Conservation (phyloP, 1,140 invertebrate genomes). For the Nylanderia fulva region DNA sequence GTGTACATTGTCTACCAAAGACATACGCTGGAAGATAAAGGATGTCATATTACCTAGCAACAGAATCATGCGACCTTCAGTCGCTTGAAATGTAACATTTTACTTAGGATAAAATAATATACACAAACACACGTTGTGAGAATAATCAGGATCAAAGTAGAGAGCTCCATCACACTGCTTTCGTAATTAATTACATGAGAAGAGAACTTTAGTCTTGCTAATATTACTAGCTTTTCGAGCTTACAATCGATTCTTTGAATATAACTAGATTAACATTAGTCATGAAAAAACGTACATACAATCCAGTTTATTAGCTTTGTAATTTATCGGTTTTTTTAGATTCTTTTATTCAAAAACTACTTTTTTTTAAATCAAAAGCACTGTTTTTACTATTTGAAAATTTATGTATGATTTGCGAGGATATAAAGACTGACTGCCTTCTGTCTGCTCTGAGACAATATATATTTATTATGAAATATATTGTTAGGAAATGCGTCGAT, state of each 20-base stretch:
- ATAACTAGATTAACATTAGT: too few relatives aligned
- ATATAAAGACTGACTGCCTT: too few relatives aligned
- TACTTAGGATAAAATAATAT: background rate
- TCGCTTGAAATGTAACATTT: background rate
- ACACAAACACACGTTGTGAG: background rate
- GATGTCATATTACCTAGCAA: conserved; percentile 51
- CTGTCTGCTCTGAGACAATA: too few relatives aligned
- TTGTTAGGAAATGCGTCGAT: too few relatives aligned
- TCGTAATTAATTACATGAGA: background rate
- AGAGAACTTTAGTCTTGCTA: background rate
- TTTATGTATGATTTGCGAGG: too few relatives aligned
- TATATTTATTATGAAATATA: too few relatives aligned
- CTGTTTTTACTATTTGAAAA: too few relatives aligned
- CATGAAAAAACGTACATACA: too few relatives aligned
- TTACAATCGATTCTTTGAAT: background rate
- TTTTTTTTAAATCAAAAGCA: too few relatives aligned
- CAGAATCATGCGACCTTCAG: background rate
- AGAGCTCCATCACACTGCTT: background rate
- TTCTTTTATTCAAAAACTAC: too few relatives aligned
- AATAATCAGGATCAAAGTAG: background rate
- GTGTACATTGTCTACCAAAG: background rate
- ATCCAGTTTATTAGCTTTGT: too few relatives aligned
- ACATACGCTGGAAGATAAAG: background rate
- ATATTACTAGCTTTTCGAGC: background rate
- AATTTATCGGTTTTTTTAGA: too few relatives aligned